Percentiles rank a stretch among this genome's conserved stretches.
These are phyloP conservation scores for Channa striata DNA, from an alignment of 2,797 vertebrate species.

Conservation along the genomic window DNA sequence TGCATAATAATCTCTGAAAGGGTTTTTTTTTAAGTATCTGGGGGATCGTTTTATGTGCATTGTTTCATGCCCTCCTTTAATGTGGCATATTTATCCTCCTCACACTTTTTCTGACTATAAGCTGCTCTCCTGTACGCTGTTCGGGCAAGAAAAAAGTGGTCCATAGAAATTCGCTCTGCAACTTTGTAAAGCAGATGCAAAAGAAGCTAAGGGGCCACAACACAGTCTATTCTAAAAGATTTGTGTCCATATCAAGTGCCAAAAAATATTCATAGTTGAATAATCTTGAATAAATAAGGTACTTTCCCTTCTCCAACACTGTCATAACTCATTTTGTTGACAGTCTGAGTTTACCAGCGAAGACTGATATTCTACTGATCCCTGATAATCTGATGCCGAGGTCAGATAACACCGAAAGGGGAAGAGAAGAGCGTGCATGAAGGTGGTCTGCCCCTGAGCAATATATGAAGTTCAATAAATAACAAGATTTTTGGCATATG, in stretches of 20 bases:
- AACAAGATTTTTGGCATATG: constrained; percentile 25
- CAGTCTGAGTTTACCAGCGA: constrained; percentile 49
- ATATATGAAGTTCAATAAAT: constrained; percentile 46
- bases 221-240: constrained; percentile 4
- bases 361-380: constrained; percentile 22
- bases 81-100: constrained; percentile 13
- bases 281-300: constrained; percentile 2
- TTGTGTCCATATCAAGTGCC: constrained; percentile 16
- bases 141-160: not conserved
- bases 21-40: not conserved
- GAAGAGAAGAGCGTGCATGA: constrained; percentile 22
- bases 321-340: constrained; percentile 31
- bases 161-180: not conserved
- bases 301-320: not conserved
- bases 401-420: constrained; percentile 15
- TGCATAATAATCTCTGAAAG: constrained; percentile 19
- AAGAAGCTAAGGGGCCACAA: constrained; percentile 2
- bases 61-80: constrained; percentile 22
- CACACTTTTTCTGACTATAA: too few species aligned
- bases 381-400: constrained; percentile 3
- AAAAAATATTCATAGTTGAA: not conserved
- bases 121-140: constrained; percentile 1
- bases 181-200: constrained; percentile 30
- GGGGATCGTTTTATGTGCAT: constrained; percentile 15
- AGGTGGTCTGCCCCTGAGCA: constrained; percentile 57